Evolutionary conservation across 2,797 vertebrate genomes (phyloP), one percentile per base, ranked within the genome.

Genomic region (Karalla daura): DNA sequence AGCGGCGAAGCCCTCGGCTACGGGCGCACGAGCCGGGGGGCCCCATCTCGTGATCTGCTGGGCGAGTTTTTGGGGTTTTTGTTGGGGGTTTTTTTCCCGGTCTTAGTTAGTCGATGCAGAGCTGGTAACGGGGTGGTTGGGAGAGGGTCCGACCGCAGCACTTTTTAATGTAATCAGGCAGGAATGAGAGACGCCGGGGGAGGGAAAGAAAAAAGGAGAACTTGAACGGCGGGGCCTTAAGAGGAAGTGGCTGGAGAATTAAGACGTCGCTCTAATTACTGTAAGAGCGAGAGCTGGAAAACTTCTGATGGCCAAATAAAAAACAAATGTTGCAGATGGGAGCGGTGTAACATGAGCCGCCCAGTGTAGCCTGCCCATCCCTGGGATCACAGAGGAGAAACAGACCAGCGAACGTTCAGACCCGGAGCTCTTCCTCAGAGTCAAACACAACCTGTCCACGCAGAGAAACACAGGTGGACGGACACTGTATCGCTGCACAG

Each of bases 321-420:
- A 91, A 92, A 84, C 90, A 92, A 90, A 91, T 90, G 88, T 87
- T 89, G 68, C 74, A 85, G 76, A 87, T 82, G 78, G 77, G 72
- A 88, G 59, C 47, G 49, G 83, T 51, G 87, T 45, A 87, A 89
- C 71, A 17, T 40, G 85, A 89, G 82, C 56, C 27, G 43, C 28
- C 47, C n/a, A n/a, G n/a, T 37, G 54, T 49, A 66, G 68, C 20
- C 74, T 73, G 71, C 76, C 76, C 79, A 76, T 78, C 73, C 70
- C 76, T 65, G 59, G 39, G 7, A 76, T 72, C 60, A 78, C 40
- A 12, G 39, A 60, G 58, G 58, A 74, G 54, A 73, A 30, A 51
- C 56, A 67, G 56, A 66, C 36, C 27, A 41, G 35, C 5, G 43
- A 12, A 28, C 62, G 78, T 37, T 51, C 52, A 18, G 40, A 55